Evolutionary conservation across 2,113 vertebrate species (phyloP), one percentile per base, ranked within the genome.

Genomic region (Prunella himalayana): DNA sequence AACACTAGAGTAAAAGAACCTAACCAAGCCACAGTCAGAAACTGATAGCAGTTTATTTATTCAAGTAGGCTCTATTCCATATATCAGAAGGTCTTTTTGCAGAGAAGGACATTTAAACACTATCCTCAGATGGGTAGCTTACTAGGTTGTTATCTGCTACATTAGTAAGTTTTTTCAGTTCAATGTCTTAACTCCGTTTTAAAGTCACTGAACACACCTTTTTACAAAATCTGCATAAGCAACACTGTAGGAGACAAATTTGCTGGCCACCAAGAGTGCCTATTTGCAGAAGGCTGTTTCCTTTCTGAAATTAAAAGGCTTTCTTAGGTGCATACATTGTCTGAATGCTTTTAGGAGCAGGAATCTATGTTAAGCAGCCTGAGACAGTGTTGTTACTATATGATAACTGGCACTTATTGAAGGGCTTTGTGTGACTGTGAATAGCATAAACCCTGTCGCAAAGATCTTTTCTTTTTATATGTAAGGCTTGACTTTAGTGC

Each of bases 161-260:
- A 23, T 94, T 51, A 41, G 65, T 39, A 83, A 22, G 23, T 13
- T 79, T 51, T 24, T 51, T 82, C n/a, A 63, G 18, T 94, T 92
- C 90, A 92, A 64, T 90, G 22, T 47, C 22, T 85, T 85, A 45
- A 20, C 1, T 56, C 15, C 8, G 6, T 92, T 96, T 65, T 86
- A 89, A 81, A 63, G 89, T 90, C 16, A 85, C 23, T 44, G n/a
- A 92, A 88, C 85, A 49, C 21, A n/a, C 35, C 47, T 94, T 89
- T 37, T 71, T 66, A 31, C 15, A 93, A 91, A 96, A 66, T 51
- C 33, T 59, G 51, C 14, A 1, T 54, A 87, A 79, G 39, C 65
- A 66, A 25, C 22, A 6, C 23, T 77, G 45, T 37, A 64, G 37
- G 57, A 77, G 37, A 65, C 14, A 28, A 81, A 57, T 60, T 61